Conservation (phyloP, 2,888 invertebrate genomes). For the Pantelozetes paolii region DNA sequence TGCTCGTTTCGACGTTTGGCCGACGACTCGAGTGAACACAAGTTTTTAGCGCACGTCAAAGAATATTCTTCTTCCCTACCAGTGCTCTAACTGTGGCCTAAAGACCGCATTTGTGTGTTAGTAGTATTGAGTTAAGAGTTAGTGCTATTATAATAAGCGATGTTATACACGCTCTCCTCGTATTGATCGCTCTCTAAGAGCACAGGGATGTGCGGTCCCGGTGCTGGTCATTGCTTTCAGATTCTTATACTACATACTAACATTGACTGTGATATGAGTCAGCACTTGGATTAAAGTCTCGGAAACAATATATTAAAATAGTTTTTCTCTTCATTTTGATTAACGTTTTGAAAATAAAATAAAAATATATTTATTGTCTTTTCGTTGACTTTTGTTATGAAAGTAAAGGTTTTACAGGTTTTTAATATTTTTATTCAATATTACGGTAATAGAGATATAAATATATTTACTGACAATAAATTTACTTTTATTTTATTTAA, state of each 20-base stretch:
- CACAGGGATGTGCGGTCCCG: not conserved
- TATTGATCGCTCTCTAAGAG: not conserved
- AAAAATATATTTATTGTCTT: too few relatives aligned
- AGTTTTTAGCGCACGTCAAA: constrained; percentile 30
- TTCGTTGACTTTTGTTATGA: too few relatives aligned
- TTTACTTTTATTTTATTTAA: not conserved
- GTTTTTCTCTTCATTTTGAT: too few relatives aligned
- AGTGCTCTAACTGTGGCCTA: not conserved
- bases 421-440: too few relatives aligned
- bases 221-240: not conserved
- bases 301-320: not conserved
- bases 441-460: too few relatives aligned
- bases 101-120: constrained; percentile 2
- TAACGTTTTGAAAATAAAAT: too few relatives aligned
- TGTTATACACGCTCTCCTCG: not conserved
- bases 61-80: not conserved
- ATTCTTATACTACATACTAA: not conserved
- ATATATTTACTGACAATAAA: too few relatives aligned
- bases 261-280: not conserved
- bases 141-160: constrained; percentile 12
- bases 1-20: not conserved
- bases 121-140: constrained; percentile 9
- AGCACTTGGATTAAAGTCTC: not conserved
- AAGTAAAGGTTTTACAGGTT: too few relatives aligned
- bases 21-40: constrained; percentile 18